Base-by-base conservation (phyloP, 1,140 invertebrate genomes). In the Copidosoma floridanum region DNA sequence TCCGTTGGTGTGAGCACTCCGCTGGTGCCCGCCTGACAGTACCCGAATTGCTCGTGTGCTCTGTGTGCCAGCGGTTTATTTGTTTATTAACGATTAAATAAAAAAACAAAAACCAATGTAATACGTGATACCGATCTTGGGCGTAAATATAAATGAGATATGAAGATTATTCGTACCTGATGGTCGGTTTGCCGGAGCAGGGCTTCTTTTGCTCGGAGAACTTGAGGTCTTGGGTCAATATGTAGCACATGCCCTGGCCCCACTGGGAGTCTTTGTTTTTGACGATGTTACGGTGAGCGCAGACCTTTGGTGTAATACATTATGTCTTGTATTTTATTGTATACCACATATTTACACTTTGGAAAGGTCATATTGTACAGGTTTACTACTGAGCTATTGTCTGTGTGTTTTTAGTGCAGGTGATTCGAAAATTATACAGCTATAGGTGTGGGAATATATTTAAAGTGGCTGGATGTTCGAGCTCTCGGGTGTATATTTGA, bases 21-120 rank as follows among this genome's bases (percentile, higher is more conserved):
- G 70, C 92, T 95, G 0, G 92, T 95, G 8, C 95, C 95, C 38
- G 91, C 92, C 82, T 97, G 95, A 80, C 95, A 98, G 71, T 89
- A 93, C 1, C 92, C 93, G 76, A 88, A 95, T 72, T 94, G 88
- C 78, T 93, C 89, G 70, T 95, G 91, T 20, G 86, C 88, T 69
- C 88, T 90, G 74, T 57, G 82, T 79, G 12, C 12, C 12, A 8
- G 52, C 65, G 61, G 23, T 55, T 18, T 35, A 47, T 24, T n/a
- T n/a, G n/a, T n/a, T n/a, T n/a, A 55, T 5, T 20, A n/a, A 18
- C 20, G 44, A 26, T 41, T 27, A 41, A 29, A 41, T 40, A 44
- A 8, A 38, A n/a, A n/a, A n/a, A n/a, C n/a, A n/a, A 41, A 14
- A 54, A 7, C 16, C 40, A 61, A 59, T 53, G 51, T 60, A 14